Percentiles rank a stretch among this genome's conserved stretches.
These are phyloP conservation scores for Schizothorax lantsangensis DNA, from an alignment of 2,797 vertebrate genomes.

Conservation along the genomic window DNA sequence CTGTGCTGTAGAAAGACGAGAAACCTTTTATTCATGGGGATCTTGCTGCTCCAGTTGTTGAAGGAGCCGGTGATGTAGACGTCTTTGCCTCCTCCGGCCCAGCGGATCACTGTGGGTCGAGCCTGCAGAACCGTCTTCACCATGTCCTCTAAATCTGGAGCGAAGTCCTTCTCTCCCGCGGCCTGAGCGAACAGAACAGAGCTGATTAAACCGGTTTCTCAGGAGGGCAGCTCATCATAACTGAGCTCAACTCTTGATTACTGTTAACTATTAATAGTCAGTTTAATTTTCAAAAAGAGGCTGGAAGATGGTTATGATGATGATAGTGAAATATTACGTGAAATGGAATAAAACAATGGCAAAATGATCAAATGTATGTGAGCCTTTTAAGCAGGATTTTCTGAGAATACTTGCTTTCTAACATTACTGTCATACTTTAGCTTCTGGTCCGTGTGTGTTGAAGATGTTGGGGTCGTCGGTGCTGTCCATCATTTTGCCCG, in stretches of 20 bases:
- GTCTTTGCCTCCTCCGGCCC: conserved; percentile 94
- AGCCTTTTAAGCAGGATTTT: background rate
- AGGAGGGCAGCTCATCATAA: background rate
- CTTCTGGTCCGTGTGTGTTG: conserved; percentile 85
- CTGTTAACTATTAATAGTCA: background rate
- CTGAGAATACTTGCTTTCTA: background rate
- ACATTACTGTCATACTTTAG: conserved; percentile 79
- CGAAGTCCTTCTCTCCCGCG: conserved; percentile 87
- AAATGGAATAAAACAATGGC: background rate
- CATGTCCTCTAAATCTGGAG: conserved; percentile 88
- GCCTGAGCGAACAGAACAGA: conserved; percentile 63
- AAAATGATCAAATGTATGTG: background rate
- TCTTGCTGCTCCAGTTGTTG: conserved; percentile 95
- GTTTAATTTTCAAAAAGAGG: background rate
- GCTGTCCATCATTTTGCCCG: conserved; percentile 94
- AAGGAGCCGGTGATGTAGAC: conserved; percentile 96
- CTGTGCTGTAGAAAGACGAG: too few relatives aligned
- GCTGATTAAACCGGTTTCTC: background rate
- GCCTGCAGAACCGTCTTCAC: conserved; percentile 88
- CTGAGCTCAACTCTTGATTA: background rate
- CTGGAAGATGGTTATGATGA: background rate
- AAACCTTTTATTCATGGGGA: conserved; percentile 97
- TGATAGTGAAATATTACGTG: background rate
- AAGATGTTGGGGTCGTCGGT: conserved; percentile 95
- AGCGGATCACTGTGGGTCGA: conserved; percentile 95